Percentiles rank a stretch among this genome's conserved stretches.
Conservation (phyloP, 2,888 invertebrate genomes). For the Laspeyria flexula region DNA sequence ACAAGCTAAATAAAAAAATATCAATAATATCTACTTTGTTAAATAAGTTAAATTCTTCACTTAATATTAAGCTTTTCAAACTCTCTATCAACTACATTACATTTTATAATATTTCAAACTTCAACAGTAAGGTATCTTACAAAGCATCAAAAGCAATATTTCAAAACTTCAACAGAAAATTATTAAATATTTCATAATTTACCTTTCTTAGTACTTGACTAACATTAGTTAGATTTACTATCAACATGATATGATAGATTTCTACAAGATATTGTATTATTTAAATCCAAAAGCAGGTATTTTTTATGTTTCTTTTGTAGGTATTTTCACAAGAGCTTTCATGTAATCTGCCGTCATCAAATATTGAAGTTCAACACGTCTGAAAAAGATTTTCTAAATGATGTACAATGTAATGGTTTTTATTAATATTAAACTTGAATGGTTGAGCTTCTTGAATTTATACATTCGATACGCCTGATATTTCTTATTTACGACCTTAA, state of each 20-base stretch:
- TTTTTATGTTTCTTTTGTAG: conserved; percentile 4
- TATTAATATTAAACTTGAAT: conserved; percentile 2
- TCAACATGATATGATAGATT: conserved; percentile 22
- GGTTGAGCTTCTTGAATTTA: conserved; percentile 1
- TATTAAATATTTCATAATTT: conserved; percentile 16
- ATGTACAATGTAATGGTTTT: conserved; percentile 3
- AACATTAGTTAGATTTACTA: conserved; percentile 23
- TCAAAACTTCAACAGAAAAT: conserved; percentile 20
- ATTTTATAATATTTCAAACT: neutral
- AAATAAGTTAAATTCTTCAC: no score
- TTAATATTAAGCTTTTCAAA: no score
- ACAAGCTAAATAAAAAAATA: no score
- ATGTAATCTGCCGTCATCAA: conserved; percentile 10
- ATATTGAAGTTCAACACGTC: conserved; percentile 12
- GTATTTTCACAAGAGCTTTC: conserved; percentile 8
- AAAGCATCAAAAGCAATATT: conserved; percentile 20
- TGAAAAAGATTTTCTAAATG: conserved; percentile 11
- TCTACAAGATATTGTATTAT: conserved; percentile 20
- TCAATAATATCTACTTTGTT: no score
- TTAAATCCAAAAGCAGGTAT: conserved; percentile 8
- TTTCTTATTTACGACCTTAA: no score
- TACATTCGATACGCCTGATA: neutral
- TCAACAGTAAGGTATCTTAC: conserved; percentile 1
- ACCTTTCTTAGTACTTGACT: conserved; percentile 1
- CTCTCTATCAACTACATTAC: no score